These are phyloP conservation scores for Hylyphantes graminicola DNA, from an alignment of 1,140 invertebrate genomes.

Conservation along the genomic window DNA sequence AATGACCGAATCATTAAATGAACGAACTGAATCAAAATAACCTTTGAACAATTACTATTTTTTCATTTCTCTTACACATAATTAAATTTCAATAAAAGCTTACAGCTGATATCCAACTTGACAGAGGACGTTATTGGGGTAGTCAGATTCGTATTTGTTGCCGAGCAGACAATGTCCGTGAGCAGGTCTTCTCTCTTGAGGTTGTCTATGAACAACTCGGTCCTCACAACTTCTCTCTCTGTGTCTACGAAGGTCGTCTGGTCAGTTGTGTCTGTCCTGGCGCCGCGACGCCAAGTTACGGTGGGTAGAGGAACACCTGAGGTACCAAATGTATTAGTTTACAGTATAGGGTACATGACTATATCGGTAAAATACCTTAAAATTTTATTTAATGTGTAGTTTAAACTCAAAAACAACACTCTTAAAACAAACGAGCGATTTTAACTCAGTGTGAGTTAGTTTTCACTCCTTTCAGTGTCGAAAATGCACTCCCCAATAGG, in stretches of 20 bases:
- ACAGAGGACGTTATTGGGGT: slow-evolving; percentile 80
- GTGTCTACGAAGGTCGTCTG: slow-evolving; percentile 8
- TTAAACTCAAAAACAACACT: too few relatives aligned
- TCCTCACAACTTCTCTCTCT: slow-evolving; percentile 60
- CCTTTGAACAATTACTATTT: too few relatives aligned
- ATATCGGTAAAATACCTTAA: too few relatives aligned
- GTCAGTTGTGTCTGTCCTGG: slow-evolving; percentile 10
- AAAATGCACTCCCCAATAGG: too few relatives aligned
- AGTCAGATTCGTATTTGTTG: slow-evolving; percentile 82
- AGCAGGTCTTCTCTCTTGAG: slow-evolving; percentile 82
- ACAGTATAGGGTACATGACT: too few relatives aligned
- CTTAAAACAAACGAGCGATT: too few relatives aligned
- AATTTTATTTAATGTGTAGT: too few relatives aligned
- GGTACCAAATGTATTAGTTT: background rate
- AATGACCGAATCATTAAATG: too few relatives aligned
- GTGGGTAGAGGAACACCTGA: slow-evolving; percentile 29
- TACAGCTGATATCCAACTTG: slow-evolving; percentile 83
- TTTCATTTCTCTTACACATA: too few relatives aligned
- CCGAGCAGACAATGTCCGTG: slow-evolving; percentile 85
- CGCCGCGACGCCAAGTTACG: slow-evolving; percentile 29
- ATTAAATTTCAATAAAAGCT: slow-evolving; percentile 69
- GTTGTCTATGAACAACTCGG: slow-evolving; percentile 77
- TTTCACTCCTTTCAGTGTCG: too few relatives aligned
- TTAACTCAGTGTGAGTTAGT: too few relatives aligned
- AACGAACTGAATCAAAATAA: too few relatives aligned